phyloP scores from a whole-genome alignment of 2,797 vertebrate genomes.

The Coendou prehensilis region DNA sequence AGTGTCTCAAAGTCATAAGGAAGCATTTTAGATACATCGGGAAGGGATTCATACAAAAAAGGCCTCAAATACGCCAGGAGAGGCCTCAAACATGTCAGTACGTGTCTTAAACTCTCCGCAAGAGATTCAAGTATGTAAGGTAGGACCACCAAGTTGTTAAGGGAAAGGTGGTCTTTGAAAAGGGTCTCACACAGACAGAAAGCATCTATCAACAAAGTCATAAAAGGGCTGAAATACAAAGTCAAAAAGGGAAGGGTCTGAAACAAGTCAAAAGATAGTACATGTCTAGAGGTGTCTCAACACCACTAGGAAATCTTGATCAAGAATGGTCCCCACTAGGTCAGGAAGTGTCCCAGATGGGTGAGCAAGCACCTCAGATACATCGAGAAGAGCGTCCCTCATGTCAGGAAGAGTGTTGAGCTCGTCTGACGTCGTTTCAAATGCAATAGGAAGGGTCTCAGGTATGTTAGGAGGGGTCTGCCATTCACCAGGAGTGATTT shows the following conservation, averaged over 20 bases:
- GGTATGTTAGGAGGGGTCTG: background rate
- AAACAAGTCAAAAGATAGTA: background rate
- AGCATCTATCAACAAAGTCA: background rate
- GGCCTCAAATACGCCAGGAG: background rate
- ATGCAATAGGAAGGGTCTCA: background rate
- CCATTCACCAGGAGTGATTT: background rate
- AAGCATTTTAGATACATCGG: background rate
- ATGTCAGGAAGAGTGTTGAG: background rate
- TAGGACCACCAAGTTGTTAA: background rate
- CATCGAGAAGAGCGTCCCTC: background rate
- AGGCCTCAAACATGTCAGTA: background rate
- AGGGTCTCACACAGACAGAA: background rate
- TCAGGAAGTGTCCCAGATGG: background rate
- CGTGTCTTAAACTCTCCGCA: background rate
- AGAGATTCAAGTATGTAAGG: background rate
- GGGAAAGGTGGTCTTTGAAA: conserved; percentile 5
- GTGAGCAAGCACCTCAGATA: background rate
- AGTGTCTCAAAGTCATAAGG: background rate
- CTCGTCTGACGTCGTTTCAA: background rate
- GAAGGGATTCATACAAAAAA: conserved; percentile 3
- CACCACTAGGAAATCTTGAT: background rate
- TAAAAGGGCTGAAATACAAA: background rate
- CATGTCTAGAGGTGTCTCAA: background rate
- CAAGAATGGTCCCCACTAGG: background rate
- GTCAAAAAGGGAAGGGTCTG: background rate